Evolutionary conservation across 2,113 vertebrate genomes (phyloP), one percentile per base, ranked within the genome.

Genomic region (Pomatorhinus ruficollis): DNA sequence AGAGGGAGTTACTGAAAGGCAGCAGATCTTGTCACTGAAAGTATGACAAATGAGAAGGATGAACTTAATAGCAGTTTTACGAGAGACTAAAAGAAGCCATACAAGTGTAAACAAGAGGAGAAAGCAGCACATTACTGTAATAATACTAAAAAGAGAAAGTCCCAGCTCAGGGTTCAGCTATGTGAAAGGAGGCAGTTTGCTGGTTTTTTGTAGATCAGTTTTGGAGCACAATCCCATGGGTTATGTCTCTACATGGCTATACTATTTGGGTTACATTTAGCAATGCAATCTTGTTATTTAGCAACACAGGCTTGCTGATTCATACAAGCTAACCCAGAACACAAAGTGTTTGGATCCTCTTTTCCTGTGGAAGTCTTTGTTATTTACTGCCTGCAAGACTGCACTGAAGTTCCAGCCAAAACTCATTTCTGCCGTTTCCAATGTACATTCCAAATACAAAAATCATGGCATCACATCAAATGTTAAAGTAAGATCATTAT

Each of bases 391-490:
- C 77, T 94, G 53, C 68, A 63, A 93, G 96, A 95, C 19, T 69
- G 85, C 87, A 89, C 84, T 93, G 91, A 96, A 95, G 81, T 77
- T 95, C 64, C 77, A 85, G 92, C 95, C 96, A 97, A 97, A 84
- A 87, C 35, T 83, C 42, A 81, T 88, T 97, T 96, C 79, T 95
- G 61, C 79, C 66, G 52, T 91, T 96, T 97, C 90, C 89, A 96
- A 42, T 60, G 84, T 66, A 90, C 80, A 92, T 95, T 97, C 95
- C 96, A 95, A 90, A 83, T 37, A 66, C 65, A 86, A 77, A 96
- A 96, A 95, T 77, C n/a, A 94, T 89, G 95, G 95, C 91, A 95
- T 52, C 52, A 93, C 83, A 94, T 96, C 91, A 97, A 92, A 96
- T 94, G 25, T 72, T 95, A 49, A 92, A 95, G 69, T 44, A 87